phyloP scores from a whole-genome alignment of 2,797 vertebrate genomes.

The Pempheris klunzingeri region DNA sequence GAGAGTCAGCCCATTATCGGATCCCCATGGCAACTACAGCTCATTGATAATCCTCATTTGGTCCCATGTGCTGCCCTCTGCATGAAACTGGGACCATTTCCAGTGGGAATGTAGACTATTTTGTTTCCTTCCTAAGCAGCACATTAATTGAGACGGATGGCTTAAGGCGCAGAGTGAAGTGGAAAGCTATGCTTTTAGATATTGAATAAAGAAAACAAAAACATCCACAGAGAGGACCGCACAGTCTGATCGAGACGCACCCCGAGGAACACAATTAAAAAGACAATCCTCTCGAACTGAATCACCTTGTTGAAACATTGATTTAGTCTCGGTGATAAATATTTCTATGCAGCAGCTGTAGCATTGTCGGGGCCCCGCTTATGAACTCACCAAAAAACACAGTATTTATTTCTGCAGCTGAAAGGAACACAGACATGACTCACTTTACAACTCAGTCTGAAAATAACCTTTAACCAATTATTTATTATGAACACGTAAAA shows the following conservation, averaged over 20 bases:
- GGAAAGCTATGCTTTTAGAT: conserved; percentile 35
- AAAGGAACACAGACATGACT: neutral
- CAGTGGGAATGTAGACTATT: conserved; percentile 48
- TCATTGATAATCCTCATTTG: conserved; percentile 46
- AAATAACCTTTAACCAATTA: neutral
- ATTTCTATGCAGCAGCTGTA: neutral
- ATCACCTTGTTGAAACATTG: neutral
- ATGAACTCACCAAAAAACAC: neutral
- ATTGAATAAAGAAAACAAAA: conserved; percentile 14
- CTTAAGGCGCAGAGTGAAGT: conserved; percentile 18
- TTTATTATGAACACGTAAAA: too few relatives aligned
- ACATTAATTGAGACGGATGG: conserved; percentile 44
- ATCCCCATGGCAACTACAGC: conserved; percentile 56
- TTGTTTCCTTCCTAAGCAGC: conserved; percentile 29
- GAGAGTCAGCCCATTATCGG: conserved; percentile 51
- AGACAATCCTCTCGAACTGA: neutral
- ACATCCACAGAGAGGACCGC: neutral
- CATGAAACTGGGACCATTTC: conserved; percentile 32
- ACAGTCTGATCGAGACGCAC: neutral
- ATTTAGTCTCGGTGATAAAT: conserved; percentile 12
- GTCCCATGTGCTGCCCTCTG: conserved; percentile 23
- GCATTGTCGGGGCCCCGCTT: neutral
- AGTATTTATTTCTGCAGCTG: neutral
- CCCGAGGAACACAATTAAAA: neutral
- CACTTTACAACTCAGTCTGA: neutral